Percentiles rank a stretch among this genome's conserved stretches.
Conservation (phyloP, 2,113 vertebrate species). For the Accipiter cooperii region DNA sequence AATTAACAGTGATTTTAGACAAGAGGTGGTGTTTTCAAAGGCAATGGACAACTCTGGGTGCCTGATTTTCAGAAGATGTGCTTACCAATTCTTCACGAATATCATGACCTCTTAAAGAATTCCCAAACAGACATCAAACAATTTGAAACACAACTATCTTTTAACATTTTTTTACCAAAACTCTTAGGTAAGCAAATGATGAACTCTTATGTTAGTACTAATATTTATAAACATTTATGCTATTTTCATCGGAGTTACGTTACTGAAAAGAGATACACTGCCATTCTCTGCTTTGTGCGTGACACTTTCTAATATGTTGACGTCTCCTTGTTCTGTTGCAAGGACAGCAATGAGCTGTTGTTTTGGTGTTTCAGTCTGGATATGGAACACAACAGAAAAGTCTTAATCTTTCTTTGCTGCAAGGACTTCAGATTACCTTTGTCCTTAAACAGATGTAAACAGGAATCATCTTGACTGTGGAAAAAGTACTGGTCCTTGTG, state of each 20-base stretch:
- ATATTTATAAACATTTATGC: not conserved
- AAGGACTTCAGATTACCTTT: not conserved
- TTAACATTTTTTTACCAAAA: not conserved
- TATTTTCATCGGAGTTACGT: not conserved
- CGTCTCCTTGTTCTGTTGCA: not conserved
- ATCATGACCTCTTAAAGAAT: not conserved
- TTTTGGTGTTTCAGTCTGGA: not conserved
- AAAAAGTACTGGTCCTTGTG: not conserved
- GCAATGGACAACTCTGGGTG: not conserved
- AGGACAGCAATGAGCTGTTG: not conserved
- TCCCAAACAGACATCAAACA: not conserved
- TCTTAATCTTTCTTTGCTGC: not conserved
- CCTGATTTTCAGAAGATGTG: not conserved
- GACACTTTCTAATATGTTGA: not conserved
- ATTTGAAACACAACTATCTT: not conserved
- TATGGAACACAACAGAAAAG: not conserved
- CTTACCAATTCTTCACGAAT: not conserved
- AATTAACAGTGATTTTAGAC: not conserved
- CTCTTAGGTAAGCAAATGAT: not conserved
- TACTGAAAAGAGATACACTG: not conserved
- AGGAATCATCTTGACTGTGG: not conserved
- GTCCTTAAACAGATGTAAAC: not conserved
- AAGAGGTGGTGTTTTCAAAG: not conserved
- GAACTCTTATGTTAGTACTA: not conserved
- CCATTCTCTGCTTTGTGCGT: not conserved